Percentiles rank a stretch among this genome's conserved stretches.
Evolutionary conservation across 2,888 invertebrate species (phyloP).

Genomic region (Lasioglossum pauxillum): DNA sequence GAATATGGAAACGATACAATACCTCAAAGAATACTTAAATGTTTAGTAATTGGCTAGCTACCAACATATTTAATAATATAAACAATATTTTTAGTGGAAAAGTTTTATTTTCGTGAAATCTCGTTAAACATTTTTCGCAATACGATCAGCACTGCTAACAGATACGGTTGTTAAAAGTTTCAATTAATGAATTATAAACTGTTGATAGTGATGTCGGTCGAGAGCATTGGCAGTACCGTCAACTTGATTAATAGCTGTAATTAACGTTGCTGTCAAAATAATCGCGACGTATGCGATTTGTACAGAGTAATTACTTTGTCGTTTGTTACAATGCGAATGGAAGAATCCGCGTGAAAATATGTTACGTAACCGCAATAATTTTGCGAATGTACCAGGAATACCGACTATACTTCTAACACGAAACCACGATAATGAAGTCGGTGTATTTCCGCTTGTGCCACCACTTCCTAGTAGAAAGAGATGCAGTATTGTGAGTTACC

Average conservation of each 20-base stretch:
- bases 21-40: too few species aligned
- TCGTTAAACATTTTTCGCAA: not conserved
- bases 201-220: not conserved
- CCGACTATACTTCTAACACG: not conserved
- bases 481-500: not conserved
- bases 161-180: not conserved
- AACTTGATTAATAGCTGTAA: not conserved
- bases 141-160: not conserved
- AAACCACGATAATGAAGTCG: not conserved
- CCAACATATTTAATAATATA: too few species aligned
- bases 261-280: not conserved
- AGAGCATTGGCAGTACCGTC: not conserved
- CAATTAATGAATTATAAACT: not conserved
- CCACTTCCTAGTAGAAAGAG: not conserved
- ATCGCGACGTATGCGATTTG: not conserved
- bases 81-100: too few species aligned
- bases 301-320: not conserved
- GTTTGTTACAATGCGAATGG: not conserved
- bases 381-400: not conserved
- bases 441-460: not conserved
- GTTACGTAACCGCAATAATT: constrained; percentile 37
- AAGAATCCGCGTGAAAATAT: not conserved
- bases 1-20: too few species aligned
- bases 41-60: too few species aligned
- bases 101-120: constrained; percentile 9